phyloP scores from a whole-genome alignment of 2,888 invertebrate species.

The Nemotelus pantherinus region DNA sequence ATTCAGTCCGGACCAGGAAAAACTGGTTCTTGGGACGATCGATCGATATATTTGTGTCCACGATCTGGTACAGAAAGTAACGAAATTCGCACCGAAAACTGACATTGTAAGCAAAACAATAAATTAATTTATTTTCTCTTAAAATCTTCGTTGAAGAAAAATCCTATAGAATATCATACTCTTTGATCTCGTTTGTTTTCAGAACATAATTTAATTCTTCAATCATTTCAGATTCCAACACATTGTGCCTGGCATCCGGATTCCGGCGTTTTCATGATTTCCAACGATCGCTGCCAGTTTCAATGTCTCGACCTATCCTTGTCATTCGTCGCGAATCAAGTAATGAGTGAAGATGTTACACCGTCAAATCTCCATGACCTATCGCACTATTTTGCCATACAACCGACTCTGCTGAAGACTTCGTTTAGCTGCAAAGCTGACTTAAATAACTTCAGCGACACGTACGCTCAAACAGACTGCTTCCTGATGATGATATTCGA shows the following conservation, averaged over 20 bases:
- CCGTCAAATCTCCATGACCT: constrained; percentile 73
- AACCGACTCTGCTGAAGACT: constrained; percentile 68
- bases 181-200: background rate
- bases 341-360: constrained; percentile 73
- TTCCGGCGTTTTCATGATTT: constrained; percentile 74
- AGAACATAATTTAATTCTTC: background rate
- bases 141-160: background rate
- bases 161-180: background rate
- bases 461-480: constrained; percentile 67
- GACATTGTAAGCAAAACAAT: constrained; percentile 74
- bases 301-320: constrained; percentile 81
- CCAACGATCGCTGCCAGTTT: constrained; percentile 77
- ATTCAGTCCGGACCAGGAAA: constrained; percentile 77
- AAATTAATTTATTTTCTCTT: background rate
- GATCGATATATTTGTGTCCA: constrained; percentile 85
- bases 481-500: constrained; percentile 70
- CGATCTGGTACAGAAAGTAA: constrained; percentile 78
- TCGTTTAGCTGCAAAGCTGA: constrained; percentile 71
- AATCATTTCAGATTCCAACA: constrained; percentile 69
- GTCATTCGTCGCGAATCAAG: constrained; percentile 73
- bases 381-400: constrained; percentile 66
- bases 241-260: constrained; percentile 77
- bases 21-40: constrained; percentile 82
- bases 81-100: constrained; percentile 75
- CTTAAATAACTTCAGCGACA: constrained; percentile 59